Evolutionary conservation across 2,888 invertebrate species (phyloP).

Genomic region (Ashinkailepas kermadecensis): DNA sequence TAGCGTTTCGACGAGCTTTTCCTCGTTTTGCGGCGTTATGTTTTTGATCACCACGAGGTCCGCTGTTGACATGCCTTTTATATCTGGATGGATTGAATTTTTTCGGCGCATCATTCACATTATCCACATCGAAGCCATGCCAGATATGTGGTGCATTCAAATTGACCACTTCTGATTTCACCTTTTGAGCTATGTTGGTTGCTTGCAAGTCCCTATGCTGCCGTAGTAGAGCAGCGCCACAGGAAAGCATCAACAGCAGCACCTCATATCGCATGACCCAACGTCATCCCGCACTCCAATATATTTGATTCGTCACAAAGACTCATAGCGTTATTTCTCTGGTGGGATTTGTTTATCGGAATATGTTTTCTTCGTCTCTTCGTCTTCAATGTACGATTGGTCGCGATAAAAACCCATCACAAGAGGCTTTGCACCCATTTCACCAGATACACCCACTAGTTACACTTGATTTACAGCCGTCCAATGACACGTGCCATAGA

Average conservation of each 20-base stretch:
- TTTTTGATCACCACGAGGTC: not conserved
- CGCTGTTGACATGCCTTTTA: not conserved
- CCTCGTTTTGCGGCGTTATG: not conserved
- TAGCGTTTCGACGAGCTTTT: not conserved
- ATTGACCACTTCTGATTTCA: not conserved
- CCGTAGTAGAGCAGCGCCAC: not conserved
- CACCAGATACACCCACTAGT: too few relatives aligned
- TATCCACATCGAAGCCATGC: too few relatives aligned
- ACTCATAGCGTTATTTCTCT: not conserved
- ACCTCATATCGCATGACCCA: slow-evolving; percentile 7
- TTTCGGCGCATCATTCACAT: not conserved
- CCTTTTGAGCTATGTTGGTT: not conserved
- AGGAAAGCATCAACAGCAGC: not conserved
- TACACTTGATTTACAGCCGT: too few relatives aligned
- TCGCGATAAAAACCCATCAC: not conserved
- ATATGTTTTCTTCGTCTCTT: not conserved
- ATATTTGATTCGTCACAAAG: not conserved
- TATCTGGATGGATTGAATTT: not conserved
- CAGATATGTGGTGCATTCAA: too few relatives aligned
- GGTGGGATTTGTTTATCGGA: not conserved
- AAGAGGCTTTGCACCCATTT: too few relatives aligned
- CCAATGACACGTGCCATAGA: too few relatives aligned
- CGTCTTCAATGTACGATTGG: not conserved
- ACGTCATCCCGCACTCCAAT: not conserved
- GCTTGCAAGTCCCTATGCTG: not conserved